phyloP scores from a whole-genome alignment of 2,113 vertebrate species.

The Rhegmatorhina hoffmannsi region DNA sequence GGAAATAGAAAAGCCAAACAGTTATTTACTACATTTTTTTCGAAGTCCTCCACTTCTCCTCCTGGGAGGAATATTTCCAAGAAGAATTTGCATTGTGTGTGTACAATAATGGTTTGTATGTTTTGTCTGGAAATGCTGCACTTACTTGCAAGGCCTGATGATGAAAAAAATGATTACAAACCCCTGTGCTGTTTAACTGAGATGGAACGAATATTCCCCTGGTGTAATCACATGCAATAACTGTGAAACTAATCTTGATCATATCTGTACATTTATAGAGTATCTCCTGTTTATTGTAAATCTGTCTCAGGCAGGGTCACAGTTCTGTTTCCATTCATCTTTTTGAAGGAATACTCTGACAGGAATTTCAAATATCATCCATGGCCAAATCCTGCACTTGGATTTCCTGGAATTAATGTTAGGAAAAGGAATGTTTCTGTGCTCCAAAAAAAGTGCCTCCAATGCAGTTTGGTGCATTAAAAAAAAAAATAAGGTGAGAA shows the following conservation, averaged over 20 bases:
- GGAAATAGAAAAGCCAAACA: not conserved
- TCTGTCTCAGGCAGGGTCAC: not conserved
- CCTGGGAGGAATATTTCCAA: conserved; percentile 1
- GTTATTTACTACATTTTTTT: not conserved
- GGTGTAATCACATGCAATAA: not conserved
- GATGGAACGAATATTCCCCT: not conserved
- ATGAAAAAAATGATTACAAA: not conserved
- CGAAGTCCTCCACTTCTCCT: not conserved
- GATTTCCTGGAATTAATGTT: not conserved
- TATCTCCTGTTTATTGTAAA: not conserved
- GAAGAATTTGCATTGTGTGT: not conserved
- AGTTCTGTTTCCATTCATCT: conserved; percentile 28
- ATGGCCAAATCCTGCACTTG: not conserved
- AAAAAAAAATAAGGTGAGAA: conserved; percentile 19
- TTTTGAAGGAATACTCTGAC: not conserved
- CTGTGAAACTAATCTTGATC: not conserved
- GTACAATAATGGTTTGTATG: not conserved
- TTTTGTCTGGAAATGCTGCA: not conserved
- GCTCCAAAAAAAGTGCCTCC: not conserved
- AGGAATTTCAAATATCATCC: conserved; percentile 12
- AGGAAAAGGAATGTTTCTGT: not conserved
- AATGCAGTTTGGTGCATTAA: not conserved
- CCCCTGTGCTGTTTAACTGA: not conserved
- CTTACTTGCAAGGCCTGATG: not conserved
- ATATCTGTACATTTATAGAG: not conserved